Percentiles rank a stretch among this genome's conserved stretches.
Evolutionary conservation across 2,113 vertebrate species (phyloP).

Genomic region (Brevimyrus niger): DNA sequence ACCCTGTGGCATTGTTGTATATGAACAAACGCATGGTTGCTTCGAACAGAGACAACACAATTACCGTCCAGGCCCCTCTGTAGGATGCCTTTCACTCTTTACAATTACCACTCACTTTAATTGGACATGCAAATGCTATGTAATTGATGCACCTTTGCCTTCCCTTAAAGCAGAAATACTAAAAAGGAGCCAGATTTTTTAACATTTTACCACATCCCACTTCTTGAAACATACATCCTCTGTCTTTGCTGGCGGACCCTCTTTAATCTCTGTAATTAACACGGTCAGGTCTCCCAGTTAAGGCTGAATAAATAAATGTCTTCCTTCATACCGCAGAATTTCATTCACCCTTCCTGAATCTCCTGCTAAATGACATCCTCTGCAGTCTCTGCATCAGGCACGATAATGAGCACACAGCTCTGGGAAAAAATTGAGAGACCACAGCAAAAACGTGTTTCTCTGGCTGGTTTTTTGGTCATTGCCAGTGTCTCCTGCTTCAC

Average conservation of each 20-base stretch:
- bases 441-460: constrained; percentile 34
- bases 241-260: constrained; percentile 10
- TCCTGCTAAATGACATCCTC: no score
- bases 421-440: background rate
- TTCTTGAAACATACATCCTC: background rate
- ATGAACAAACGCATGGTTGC: background rate
- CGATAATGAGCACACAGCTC: constrained; percentile 52
- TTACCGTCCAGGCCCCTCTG: background rate
- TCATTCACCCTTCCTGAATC: constrained; percentile 29
- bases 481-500: background rate
- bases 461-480: background rate
- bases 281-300: constrained; percentile 18
- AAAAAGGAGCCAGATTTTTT: background rate
- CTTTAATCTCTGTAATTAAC: constrained; percentile 27
- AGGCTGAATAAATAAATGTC: constrained; percentile 40
- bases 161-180: background rate
- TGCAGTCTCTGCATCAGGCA: constrained; percentile 64
- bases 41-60: constrained; percentile 3
- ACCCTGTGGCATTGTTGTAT: background rate
- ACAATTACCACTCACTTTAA: background rate
- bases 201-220: background rate
- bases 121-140: constrained; percentile 18
- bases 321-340: constrained; percentile 55
- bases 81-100: background rate
- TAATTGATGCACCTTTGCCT: constrained; percentile 18